Percentiles rank a stretch among this genome's conserved stretches.
phyloP scores from a whole-genome alignment of 2,888 invertebrate species.

The Gisinianus flammeolus region DNA sequence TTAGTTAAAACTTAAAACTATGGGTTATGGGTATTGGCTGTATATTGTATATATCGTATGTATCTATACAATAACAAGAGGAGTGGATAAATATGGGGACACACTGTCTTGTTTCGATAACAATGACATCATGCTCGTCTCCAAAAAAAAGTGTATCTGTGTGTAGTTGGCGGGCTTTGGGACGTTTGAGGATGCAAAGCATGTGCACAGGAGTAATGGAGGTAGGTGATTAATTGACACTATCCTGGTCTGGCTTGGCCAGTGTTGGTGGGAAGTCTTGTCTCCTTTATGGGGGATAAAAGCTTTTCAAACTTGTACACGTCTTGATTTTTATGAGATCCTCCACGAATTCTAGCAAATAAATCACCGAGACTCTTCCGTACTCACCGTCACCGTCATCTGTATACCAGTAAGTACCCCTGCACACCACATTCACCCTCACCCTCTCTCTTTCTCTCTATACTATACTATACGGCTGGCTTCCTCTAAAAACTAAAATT shows the following conservation, averaged over 20 bases:
- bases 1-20: too few relatives aligned
- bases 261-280: slow-evolving; percentile 37
- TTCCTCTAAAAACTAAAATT: slow-evolving; percentile 18
- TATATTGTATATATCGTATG: neutral
- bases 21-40: neutral
- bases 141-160: slow-evolving; percentile 7
- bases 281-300: slow-evolving; percentile 33
- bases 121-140: slow-evolving; percentile 35
- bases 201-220: slow-evolving; percentile 36
- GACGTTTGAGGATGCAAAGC: slow-evolving; percentile 27
- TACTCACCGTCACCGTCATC: neutral
- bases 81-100: neutral
- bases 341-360: slow-evolving; percentile 37
- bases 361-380: slow-evolving; percentile 22
- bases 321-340: slow-evolving; percentile 38
- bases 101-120: slow-evolving; percentile 35
- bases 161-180: neutral
- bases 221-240: slow-evolving; percentile 37
- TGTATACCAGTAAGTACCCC: neutral
- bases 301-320: slow-evolving; percentile 36
- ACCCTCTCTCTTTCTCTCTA: neutral
- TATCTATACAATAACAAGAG: neutral
- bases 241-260: neutral
- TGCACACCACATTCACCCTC: neutral
- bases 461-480: too few relatives aligned